Evolutionary conservation across 2,113 vertebrate species (phyloP), one percentile per base, ranked within the genome.

Genomic region (Sclerurus mexicanus): DNA sequence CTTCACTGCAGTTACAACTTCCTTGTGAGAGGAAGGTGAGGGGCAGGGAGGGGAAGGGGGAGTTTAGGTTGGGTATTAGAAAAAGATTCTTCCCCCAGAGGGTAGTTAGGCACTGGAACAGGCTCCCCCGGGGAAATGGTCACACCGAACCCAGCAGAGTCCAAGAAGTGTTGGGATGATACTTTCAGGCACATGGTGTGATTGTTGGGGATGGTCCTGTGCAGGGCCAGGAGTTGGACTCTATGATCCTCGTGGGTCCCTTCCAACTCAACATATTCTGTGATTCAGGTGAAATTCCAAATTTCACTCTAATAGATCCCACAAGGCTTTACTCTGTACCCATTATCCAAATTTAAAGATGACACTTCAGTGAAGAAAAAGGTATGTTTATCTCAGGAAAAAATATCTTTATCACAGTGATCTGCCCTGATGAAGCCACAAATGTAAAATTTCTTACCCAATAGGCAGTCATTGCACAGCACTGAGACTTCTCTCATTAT

Each of bases 401-500:
- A 53, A 93, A 92, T 95, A 94, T 97, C 96, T 98, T 97, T 97
- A 98, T 98, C 97, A 97, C 96, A 97, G 94, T 74, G 80, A 97
- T 98, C 95, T 98, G 97, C 97, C 98, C 98, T 97, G 98, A 98
- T 97, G 97, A 98, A 98, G 97, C 95, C 96, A 97, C 97, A 98
- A 98, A 98, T 95, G 82, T 96, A 97, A 98, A 98, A 98, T 98
- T 98, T 98, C 98, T 98, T 98, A 98, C 97, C 98, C 98, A 98
- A 98, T 77, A 98, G 96, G 96, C 97, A 98, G 94, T 97, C 98
- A 98, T 96, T 98, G 96, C 96, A 97, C 83, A 97, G 96, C 85
- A 94, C 95, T 89, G 96, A 97, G 89, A 90, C 80, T 96, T 88
- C 86, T 96, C 97, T 98, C 98, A 98, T 98, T 98, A 98, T 98